Conservation (phyloP, 2,797 vertebrate species). For the Pangasius krempfi region DNA sequence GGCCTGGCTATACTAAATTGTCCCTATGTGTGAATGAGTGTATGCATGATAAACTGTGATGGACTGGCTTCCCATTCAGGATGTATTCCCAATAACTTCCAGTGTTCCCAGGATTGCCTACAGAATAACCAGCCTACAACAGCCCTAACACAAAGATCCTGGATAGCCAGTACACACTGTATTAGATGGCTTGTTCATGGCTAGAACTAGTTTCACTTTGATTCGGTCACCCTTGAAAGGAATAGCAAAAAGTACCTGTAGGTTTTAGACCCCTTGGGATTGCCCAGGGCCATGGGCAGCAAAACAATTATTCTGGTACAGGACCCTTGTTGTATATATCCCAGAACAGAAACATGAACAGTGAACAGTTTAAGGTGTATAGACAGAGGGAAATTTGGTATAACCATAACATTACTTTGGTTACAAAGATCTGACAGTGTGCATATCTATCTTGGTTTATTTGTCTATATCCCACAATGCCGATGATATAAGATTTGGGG, state of each 20-base stretch:
- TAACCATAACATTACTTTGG: neutral
- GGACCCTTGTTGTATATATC: neutral
- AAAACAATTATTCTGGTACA: neutral
- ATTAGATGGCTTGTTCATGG: neutral
- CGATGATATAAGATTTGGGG: neutral
- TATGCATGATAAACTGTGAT: neutral
- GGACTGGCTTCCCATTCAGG: neutral
- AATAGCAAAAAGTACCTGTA: constrained; percentile 1
- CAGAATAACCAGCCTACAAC: neutral
- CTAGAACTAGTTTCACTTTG: neutral
- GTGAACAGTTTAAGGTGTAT: neutral
- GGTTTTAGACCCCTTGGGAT: neutral
- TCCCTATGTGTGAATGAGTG: neutral
- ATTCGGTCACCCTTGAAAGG: neutral
- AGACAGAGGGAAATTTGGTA: neutral
- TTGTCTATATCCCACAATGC: neutral
- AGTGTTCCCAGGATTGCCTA: too few species aligned
- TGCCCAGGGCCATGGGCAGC: neutral
- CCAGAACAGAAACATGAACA: neutral
- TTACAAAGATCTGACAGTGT: neutral
- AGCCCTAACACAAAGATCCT: neutral
- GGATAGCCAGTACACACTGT: neutral
- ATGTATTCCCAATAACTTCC: neutral
- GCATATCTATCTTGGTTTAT: neutral
- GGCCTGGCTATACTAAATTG: neutral